A percentile compares a stretch with the other conserved stretches of the same genome.
phyloP scores from a whole-genome alignment of 2,113 vertebrate genomes.

The western clawed frog (Xenopus tropicalis) region UCB_Xtro_10.0 CM004443.2:146981501-146982000 shows the following conservation, averaged over 20 bases:
- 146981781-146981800: constrained; percentile 37
- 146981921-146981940: not conserved
- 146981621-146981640: not conserved
- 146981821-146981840: constrained; percentile 22
- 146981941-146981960: too few relatives aligned
- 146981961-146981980: too few relatives aligned
- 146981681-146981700: constrained; percentile 14
- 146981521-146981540: too few relatives aligned
- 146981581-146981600: not conserved
- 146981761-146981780: constrained; percentile 32
- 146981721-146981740: constrained; percentile 25
- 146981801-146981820: constrained; percentile 36
- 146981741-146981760: constrained; percentile 33
- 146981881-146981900: not conserved
- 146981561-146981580: not conserved
- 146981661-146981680: not conserved
- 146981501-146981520: too few relatives aligned
- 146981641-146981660: constrained; percentile 2
- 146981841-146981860: constrained; percentile 15
- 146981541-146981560: too few relatives aligned
- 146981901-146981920: not conserved
- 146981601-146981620: not conserved
- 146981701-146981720: constrained; percentile 26
- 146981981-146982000: too few relatives aligned
- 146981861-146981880: constrained; percentile 1